Evolutionary conservation across 2,888 invertebrate species (phyloP), one percentile per base, ranked within the genome.

Genomic region (Anarsia innoxiella): DNA sequence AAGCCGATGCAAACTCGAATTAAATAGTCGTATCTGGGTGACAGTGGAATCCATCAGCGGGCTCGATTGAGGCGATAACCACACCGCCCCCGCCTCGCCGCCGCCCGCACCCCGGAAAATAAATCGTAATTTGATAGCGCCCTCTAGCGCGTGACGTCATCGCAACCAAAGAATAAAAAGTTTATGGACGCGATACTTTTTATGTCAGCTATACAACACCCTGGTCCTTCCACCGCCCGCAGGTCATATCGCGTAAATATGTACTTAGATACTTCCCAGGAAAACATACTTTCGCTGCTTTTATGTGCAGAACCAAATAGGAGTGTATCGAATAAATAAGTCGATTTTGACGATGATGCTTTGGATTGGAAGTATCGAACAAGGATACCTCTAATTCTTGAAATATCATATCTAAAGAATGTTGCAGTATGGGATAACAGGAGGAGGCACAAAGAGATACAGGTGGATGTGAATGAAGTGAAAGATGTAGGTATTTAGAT

Each of bases 1-100:
- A 78, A 75, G 65, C 63, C 62, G 57, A 56, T 59, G 62, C 61
- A 64, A 77, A 75, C 69, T 72, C 66, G 70, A 75, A 78, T 78
- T 78, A 77, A 79, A 79, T 71, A 67, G 74, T 67, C 72, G 73
- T 71, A 75, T 69, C 69, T 74, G 56, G 53, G 65, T 69, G 74
- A 74, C 76, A 71, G 64, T 69, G 59, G 68, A 70, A 79, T 76
- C 72, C 74, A 77, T 79, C 76, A 76, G 67, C 53, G 68, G 63
- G 53, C 58, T 61, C 65, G 67, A 71, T 73, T 65, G 66, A 59
- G 55, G 48, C 60, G 70, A 68, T 67, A 67, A 66, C 62, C 56
- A 38, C 49, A 47, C 45, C 48, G 48, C 42, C 49, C 49, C 41
- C 46, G 47, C 49, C 48, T 42, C 37, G 39, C 37, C 47, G 40